phyloP scores from a whole-genome alignment of 2,797 vertebrate species.

The Garrulus glandarius region DNA sequence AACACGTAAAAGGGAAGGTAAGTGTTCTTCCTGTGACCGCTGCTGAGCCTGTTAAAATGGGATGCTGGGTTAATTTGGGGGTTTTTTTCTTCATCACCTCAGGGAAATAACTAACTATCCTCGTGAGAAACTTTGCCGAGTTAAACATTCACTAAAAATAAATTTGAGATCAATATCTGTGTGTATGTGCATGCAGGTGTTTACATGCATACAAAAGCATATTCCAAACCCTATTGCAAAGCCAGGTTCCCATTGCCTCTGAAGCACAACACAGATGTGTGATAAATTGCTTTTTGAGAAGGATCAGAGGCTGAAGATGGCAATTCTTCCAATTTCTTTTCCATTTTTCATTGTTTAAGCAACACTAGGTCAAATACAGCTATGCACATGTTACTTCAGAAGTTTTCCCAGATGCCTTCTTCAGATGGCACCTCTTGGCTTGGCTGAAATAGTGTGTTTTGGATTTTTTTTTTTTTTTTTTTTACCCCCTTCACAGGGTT shows the following conservation, averaged over 20 bases:
- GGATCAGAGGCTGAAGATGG: not conserved
- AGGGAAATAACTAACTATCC: not conserved
- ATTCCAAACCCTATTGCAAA: not conserved
- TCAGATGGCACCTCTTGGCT: not conserved
- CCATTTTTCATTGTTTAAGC: not conserved
- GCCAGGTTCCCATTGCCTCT: not conserved
- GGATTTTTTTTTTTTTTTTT: not conserved
- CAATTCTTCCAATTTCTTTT: not conserved
- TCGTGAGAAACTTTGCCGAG: not conserved
- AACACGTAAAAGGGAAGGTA: conserved; percentile 10
- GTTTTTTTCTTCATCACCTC: not conserved
- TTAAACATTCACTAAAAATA: not conserved
- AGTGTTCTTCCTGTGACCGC: not conserved
- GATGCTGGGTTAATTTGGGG: not conserved
- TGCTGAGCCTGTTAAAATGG: not conserved
- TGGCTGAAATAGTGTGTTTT: not conserved
- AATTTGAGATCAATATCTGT: not conserved
- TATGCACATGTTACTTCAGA: not conserved
- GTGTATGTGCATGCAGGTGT: not conserved
- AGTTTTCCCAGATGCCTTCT: not conserved
- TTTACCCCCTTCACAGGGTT: not conserved
- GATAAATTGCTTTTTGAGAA: not conserved
- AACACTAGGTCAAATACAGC: not conserved
- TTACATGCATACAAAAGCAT: not conserved
- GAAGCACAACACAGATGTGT: not conserved